phyloP scores from a whole-genome alignment of 2,797 vertebrate genomes.

The Siniperca undulata region DNA sequence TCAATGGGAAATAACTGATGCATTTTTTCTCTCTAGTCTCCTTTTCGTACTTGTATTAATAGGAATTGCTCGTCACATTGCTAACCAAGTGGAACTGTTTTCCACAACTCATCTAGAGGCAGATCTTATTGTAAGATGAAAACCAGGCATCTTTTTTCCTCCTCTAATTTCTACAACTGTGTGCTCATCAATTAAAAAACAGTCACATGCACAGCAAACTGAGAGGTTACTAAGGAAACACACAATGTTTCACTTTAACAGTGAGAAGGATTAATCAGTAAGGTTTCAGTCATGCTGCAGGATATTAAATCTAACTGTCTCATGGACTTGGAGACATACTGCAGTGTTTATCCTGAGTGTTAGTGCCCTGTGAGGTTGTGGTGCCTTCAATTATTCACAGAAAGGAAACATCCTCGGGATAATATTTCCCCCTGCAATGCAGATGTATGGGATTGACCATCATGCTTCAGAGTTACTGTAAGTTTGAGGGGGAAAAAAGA shows the following conservation, averaged over 20 bases:
- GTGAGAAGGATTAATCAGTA: constrained; percentile 29
- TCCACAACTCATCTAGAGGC: constrained; percentile 26
- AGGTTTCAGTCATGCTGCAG: constrained; percentile 30
- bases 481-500: constrained; percentile 24
- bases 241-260: constrained; percentile 31
- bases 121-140: constrained; percentile 45
- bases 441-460: constrained; percentile 72
- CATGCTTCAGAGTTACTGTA: constrained; percentile 35
- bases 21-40: constrained; percentile 15
- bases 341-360: constrained; percentile 65
- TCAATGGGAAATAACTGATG: constrained; percentile 58
- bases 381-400: constrained; percentile 76
- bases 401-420: constrained; percentile 73
- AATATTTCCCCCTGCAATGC: constrained; percentile 78
- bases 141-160: constrained; percentile 19
- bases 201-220: constrained; percentile 21
- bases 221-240: constrained; percentile 42
- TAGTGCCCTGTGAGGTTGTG: constrained; percentile 61
- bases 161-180: constrained; percentile 16
- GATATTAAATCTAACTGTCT: constrained; percentile 36
- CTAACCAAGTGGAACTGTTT: constrained; percentile 57
- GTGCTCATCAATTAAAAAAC: constrained; percentile 44
- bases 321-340: constrained; percentile 34
- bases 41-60: constrained; percentile 47
- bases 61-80: constrained; percentile 47